These are phyloP conservation scores for Rhinophrynus dorsalis DNA, from an alignment of 2,797 vertebrate species.

Conservation along the genomic window DNA sequence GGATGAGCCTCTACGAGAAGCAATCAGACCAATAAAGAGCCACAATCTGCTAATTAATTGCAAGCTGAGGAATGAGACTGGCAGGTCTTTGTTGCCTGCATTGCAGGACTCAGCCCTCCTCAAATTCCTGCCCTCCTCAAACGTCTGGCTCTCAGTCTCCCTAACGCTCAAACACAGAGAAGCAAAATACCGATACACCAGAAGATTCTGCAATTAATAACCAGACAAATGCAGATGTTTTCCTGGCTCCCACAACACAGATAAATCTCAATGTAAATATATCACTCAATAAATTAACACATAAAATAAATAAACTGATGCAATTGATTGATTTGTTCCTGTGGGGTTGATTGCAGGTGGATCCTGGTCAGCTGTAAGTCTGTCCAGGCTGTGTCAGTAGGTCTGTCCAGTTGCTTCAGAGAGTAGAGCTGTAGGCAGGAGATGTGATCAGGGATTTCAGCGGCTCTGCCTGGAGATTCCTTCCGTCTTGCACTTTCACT, in stretches of 20 bases:
- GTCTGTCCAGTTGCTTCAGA: conserved; percentile 9
- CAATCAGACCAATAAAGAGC: conserved; percentile 3
- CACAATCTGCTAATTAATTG: conserved; percentile 33
- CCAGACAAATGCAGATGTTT: neutral
- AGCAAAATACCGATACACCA: neutral
- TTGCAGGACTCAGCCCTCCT: conserved; percentile 25
- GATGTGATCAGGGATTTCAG: conserved; percentile 12
- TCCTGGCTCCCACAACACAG: neutral
- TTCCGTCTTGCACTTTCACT: neutral
- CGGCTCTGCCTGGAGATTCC: neutral
- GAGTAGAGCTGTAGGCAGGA: conserved; percentile 2
- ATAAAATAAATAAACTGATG: neutral
- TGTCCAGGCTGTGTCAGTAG: neutral
- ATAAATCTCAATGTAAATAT: neutral
- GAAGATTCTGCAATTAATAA: neutral
- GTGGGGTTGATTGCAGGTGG: neutral
- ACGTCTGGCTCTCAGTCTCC: neutral
- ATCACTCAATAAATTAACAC: neutral
- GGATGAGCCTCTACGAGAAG: neutral
- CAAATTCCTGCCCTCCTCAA: neutral
- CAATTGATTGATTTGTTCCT: neutral
- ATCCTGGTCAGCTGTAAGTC: neutral
- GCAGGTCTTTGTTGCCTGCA: conserved; percentile 36
- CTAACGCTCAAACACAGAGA: neutral
- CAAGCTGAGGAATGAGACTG: conserved; percentile 28